These are phyloP conservation scores for Tylochromis polylepis DNA, from an alignment of 2,113 vertebrate genomes.

Conservation along the genomic window DNA sequence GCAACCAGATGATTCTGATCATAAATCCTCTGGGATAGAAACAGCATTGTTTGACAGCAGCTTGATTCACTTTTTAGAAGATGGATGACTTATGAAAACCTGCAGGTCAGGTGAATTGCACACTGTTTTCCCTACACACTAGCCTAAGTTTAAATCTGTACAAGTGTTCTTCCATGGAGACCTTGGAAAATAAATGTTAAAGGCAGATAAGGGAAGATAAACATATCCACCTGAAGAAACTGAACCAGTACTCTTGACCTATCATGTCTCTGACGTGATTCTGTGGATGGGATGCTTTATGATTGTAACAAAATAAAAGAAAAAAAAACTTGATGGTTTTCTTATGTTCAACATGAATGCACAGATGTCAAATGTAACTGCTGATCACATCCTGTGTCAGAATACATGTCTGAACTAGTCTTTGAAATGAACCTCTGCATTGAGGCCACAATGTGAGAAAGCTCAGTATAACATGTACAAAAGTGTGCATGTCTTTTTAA, in stretches of 20 bases:
- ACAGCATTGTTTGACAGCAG: not conserved
- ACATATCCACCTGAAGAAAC: not conserved
- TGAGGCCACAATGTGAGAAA: not conserved
- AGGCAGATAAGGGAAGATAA: not conserved
- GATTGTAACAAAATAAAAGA: not conserved
- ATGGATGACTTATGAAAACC: not conserved
- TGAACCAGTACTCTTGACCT: not conserved
- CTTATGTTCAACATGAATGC: not conserved
- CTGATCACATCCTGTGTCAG: not conserved
- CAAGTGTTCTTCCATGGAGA: not conserved
- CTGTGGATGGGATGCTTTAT: not conserved
- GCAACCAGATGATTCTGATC: not conserved
- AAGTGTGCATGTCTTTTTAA: not conserved
- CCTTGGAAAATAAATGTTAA: not conserved
- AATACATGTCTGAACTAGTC: not conserved
- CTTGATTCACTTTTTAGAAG: not conserved
- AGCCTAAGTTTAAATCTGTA: not conserved
- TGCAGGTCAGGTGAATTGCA: not conserved
- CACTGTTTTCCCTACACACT: not conserved
- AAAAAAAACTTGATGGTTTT: not conserved
- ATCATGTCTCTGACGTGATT: not conserved
- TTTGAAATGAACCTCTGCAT: not conserved
- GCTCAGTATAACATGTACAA: not conserved
- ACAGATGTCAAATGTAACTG: not conserved
- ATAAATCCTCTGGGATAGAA: constrained; percentile 2